Evolutionary conservation across 2,113 vertebrate genomes (phyloP).

Genomic region (Hippocampus abdominalis): DNA sequence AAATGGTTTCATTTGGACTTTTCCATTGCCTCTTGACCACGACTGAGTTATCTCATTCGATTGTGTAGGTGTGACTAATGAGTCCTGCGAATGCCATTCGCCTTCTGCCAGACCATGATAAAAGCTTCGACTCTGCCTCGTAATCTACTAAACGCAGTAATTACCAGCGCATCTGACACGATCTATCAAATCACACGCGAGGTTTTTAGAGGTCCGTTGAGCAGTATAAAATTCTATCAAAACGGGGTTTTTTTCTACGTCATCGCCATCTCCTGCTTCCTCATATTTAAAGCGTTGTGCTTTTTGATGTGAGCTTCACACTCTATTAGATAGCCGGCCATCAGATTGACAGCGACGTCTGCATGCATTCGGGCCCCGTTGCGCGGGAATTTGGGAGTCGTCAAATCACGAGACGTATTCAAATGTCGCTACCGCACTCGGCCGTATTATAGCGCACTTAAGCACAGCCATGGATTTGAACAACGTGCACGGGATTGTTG

Average conservation of each 20-base stretch:
- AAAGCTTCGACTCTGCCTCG: background rate
- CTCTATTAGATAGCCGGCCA: constrained; percentile 59
- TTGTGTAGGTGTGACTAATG: background rate
- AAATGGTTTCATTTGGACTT: background rate
- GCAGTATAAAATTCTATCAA: constrained; percentile 23
- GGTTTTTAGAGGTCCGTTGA: constrained; percentile 24
- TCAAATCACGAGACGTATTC: constrained; percentile 21
- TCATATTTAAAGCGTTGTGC: constrained; percentile 44
- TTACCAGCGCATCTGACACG: background rate
- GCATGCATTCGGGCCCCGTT: constrained; percentile 40
- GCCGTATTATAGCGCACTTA: constrained; percentile 10
- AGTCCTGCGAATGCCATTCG: background rate
- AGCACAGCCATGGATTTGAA: constrained; percentile 1
- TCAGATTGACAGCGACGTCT: constrained; percentile 57
- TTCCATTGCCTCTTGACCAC: background rate
- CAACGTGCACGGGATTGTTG: constrained; percentile 6
- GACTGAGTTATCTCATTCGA: background rate
- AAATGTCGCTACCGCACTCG: constrained; percentile 13
- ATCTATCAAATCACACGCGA: constrained; percentile 14
- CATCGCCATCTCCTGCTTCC: constrained; percentile 26
- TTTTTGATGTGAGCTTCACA: constrained; percentile 65
- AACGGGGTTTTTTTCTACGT: constrained; percentile 32
- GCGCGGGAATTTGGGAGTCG: constrained; percentile 26
- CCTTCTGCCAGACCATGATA: background rate
- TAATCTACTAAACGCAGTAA: constrained; percentile 2